Percentiles rank a stretch among this genome's conserved stretches.
Conservation (phyloP, 2,888 invertebrate genomes). For the Nipponacmea schrenckii region DNA sequence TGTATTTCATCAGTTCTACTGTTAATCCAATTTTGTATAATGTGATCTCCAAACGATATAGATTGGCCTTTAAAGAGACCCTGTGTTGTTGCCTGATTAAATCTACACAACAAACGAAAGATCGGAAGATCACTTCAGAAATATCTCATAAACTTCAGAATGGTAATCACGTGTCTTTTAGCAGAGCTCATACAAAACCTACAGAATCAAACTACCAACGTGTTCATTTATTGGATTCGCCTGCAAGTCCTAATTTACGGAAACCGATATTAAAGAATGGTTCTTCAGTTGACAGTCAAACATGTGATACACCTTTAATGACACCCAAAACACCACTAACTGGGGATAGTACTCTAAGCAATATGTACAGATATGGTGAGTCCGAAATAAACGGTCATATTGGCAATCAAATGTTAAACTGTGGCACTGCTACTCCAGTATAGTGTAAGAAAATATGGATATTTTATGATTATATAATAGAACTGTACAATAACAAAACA, state of each 20-base stretch:
- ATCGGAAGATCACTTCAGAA: too few relatives aligned
- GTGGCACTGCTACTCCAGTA: too few relatives aligned
- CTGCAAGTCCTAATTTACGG: background rate
- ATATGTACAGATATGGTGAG: too few relatives aligned
- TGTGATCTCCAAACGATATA: constrained; percentile 92
- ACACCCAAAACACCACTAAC: too few relatives aligned
- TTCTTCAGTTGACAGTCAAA: background rate
- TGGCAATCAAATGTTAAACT: too few relatives aligned
- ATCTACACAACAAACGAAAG: too few relatives aligned
- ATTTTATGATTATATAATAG: too few relatives aligned
- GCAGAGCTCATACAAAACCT: background rate
- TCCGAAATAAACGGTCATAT: too few relatives aligned
- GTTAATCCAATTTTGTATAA: constrained; percentile 94
- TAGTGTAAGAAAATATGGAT: too few relatives aligned
- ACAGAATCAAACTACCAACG: background rate
- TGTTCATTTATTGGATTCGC: background rate
- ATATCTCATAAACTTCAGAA: too few relatives aligned
- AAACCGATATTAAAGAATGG: background rate
- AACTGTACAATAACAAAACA: too few relatives aligned
- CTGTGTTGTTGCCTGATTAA: constrained; percentile 49
- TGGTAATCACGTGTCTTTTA: constrained; percentile 2
- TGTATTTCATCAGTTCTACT: constrained; percentile 92
- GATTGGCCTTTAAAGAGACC: constrained; percentile 86
- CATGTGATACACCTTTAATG: background rate
- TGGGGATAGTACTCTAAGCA: too few relatives aligned